Evolutionary conservation across 2,113 vertebrate genomes (phyloP), one percentile per base, ranked within the genome.

Genomic region (Vulpes ferrilata): DNA sequence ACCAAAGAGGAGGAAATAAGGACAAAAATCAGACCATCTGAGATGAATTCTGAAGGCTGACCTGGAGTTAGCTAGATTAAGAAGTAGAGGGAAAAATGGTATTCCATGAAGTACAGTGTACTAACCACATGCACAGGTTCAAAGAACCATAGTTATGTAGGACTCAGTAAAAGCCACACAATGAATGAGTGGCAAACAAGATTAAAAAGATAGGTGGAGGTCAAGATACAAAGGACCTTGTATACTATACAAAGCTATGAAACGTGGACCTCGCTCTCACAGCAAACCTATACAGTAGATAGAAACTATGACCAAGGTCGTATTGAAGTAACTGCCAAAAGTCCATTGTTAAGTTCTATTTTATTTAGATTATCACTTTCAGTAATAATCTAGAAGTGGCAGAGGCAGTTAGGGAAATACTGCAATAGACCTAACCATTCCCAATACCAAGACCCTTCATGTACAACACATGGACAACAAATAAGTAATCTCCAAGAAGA

Each of bases 1-100:
- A 71, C 11, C 32, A 84, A 60, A 73, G n/a, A 62, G 20, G 13
- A 64, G 16, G 25, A 55, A 80, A 62, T 27, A 79, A 11, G 25
- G 60, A 82, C 43, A 93, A 87, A 62, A 62, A 90, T 0, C 9
- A 0, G 10, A 87, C 80, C 59, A 95, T 4, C 0, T 89, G 5
- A 73, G 57, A 11, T 90, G 16, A 93, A 96, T 84, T 95, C 38
- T 95, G 51, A 90, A 96, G 51, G 27, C 53, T 43, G 60, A 17
- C 78, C 19, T 91, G 7, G 16, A 73, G 38, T 82, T 64, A 64
- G n/a, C 62, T 55, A 23, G 20, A 64, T 65, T 73, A 96, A 62
- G 79, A 73, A 74, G 17, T 71, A 22, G 55, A 27, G 23, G 23
- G 22, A 11, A 19, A 53, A 53, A 55, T 13, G 60, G 11, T 79